Conservation (phyloP, 2,888 invertebrate genomes). For the Brachylomia viminalis region DNA sequence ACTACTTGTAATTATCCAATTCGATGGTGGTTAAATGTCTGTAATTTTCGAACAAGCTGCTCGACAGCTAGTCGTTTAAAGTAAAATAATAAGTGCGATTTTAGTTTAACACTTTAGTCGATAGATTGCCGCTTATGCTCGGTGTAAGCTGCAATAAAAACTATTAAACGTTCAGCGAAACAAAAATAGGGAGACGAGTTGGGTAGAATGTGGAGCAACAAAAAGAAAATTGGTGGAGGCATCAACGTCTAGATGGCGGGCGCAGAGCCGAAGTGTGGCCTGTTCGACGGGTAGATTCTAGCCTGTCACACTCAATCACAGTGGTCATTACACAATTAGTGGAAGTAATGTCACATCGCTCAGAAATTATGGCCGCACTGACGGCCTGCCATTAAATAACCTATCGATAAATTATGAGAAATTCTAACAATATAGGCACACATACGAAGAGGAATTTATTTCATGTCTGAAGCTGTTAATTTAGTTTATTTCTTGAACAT, state of each 20-base stretch:
- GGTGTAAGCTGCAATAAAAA: conserved; percentile 65
- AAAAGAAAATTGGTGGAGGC: conserved; percentile 54
- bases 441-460: conserved; percentile 30
- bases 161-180: conserved; percentile 64
- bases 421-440: conserved; percentile 43
- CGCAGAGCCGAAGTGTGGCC: conserved; percentile 62
- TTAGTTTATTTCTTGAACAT: conserved; percentile 29
- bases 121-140: conserved; percentile 66
- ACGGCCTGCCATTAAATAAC: conserved; percentile 63
- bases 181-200: conserved; percentile 66
- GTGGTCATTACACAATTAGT: conserved; percentile 78
- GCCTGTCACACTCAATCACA: conserved; percentile 74
- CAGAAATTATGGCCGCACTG: conserved; percentile 68
- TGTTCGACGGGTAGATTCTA: conserved; percentile 52
- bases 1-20: conserved; percentile 85
- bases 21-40: conserved; percentile 81
- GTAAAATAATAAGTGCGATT: conserved; percentile 80
- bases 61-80: conserved; percentile 76
- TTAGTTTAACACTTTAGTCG: conserved; percentile 77
- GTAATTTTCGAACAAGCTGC: conserved; percentile 81
- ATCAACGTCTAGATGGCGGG: conserved; percentile 43
- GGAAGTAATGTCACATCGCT: conserved; percentile 72
- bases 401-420: conserved; percentile 59
- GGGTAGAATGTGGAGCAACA: conserved; percentile 68
- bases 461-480: conserved; percentile 11